A percentile compares a stretch with the other conserved stretches of the same genome.
Conservation (phyloP, 2,797 vertebrate genomes). For the Parauchenoglanis ngamensis region DNA sequence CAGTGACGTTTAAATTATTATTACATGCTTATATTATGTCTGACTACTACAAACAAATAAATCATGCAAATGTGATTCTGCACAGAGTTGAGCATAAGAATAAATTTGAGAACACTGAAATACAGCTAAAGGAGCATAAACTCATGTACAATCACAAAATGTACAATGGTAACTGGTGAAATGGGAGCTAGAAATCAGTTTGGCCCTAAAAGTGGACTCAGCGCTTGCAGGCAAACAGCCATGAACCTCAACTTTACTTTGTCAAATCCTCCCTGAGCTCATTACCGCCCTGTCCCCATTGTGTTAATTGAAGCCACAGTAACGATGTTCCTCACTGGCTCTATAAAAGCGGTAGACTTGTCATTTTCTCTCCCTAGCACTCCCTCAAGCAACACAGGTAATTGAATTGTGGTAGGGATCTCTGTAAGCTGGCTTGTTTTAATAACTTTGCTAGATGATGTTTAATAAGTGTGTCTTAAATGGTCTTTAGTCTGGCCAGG, state of each 20-base stretch:
- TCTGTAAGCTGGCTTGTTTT: constrained; percentile 80
- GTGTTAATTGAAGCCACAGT: constrained; percentile 80
- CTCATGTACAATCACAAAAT: constrained; percentile 18
- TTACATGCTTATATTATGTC: neutral
- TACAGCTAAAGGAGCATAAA: constrained; percentile 6
- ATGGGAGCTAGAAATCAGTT: constrained; percentile 67
- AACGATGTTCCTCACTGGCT: constrained; percentile 69
- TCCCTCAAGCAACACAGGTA: constrained; percentile 80
- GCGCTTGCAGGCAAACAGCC: constrained; percentile 63
- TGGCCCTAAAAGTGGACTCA: constrained; percentile 64
- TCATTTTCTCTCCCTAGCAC: constrained; percentile 65
- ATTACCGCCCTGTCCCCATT: constrained; percentile 72
- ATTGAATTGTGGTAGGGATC: constrained; percentile 82
- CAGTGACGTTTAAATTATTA: neutral
- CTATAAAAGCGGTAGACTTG: constrained; percentile 70
- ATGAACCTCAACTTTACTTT: constrained; percentile 67
- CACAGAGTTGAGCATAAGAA: neutral
- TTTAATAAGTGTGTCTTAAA: constrained; percentile 81
- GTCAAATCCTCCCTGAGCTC: constrained; percentile 69
- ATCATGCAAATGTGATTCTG: neutral
- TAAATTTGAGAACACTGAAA: neutral
- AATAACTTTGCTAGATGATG: constrained; percentile 83
- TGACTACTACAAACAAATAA: neutral
- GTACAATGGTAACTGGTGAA: constrained; percentile 58
- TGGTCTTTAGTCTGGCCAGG: constrained; percentile 70